These are phyloP conservation scores for Ameiurus melas DNA, from an alignment of 2,113 vertebrate genomes.

Conservation along the genomic window DNA sequence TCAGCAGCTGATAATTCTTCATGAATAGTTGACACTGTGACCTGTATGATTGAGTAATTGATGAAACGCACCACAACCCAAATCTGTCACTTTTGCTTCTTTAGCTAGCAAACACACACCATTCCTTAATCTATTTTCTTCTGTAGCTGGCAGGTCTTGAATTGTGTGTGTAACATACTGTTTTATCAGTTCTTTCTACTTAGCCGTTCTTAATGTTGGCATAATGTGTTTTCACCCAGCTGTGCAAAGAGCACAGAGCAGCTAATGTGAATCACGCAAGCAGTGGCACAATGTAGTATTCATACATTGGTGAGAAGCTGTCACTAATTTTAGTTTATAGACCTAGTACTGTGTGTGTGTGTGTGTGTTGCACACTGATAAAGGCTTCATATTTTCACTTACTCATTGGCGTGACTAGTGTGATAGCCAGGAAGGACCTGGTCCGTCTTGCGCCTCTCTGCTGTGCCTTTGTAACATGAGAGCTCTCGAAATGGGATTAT, in stretches of 20 bases:
- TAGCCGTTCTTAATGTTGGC: not conserved
- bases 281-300: slow-evolving; percentile 25
- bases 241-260: not conserved
- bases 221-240: not conserved
- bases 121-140: not conserved
- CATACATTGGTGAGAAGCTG: slow-evolving; percentile 15
- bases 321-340: slow-evolving; percentile 39
- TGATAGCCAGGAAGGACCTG: not conserved
- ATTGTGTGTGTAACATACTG: not conserved
- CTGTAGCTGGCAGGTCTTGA: not conserved
- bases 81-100: not conserved
- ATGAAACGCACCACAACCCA: not conserved
- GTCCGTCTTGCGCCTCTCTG: not conserved
- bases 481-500: not conserved
- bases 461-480: not conserved
- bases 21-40: not conserved
- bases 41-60: not conserved
- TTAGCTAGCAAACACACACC: not conserved
- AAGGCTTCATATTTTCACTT: slow-evolving; percentile 24
- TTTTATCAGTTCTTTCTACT: not conserved
- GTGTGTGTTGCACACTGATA: slow-evolving; percentile 39
- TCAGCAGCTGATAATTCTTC: not conserved
- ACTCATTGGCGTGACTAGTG: not conserved
- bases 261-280: not conserved
- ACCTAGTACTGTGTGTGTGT: not conserved